Base-by-base conservation (phyloP, 1,140 invertebrate species). In the Drosophila ercepeae region DNA sequence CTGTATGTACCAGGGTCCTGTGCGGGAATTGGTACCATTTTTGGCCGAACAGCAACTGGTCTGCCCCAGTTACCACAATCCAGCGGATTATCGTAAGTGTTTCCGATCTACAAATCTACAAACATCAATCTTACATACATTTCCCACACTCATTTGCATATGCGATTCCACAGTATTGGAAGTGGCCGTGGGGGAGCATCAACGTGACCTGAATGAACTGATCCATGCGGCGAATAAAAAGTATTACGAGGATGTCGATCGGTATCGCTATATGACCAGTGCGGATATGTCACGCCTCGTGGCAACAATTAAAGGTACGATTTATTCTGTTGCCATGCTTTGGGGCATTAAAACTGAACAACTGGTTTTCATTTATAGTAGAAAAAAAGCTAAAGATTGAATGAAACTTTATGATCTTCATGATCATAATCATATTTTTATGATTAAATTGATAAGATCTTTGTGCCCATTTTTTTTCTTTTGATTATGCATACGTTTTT, bases 61-160 rank as follows among this genome's bases (percentile, higher is more conserved):
- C 7, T 99, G 98, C 91, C 98, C 98, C 1, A 93, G 95, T 16
- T 99, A 98, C 88, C 97, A 99, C 91, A 99, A 99, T 92, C 97
- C 98, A 3, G 97, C 98, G 16, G 98, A 99, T 92, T 99, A 97
- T 53, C 42, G 91, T 91, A 74, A 71, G 89, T 86, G 8, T 14
- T 18, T 7, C 14, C 3, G n/a, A 7, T 3, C 14, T 42, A 25
- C 23, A 8, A 8, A 8, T 2, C 8, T 7, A 9, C 14, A 29
- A 14, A 25, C 4, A 71, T 50, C 29, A 32, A 58, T 36, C 42
- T 16, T 21, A 16, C 23, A 27, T 49, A 16, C 27, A 29, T 18
- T 41, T 34, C 11, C 23, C 21, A 1, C 14, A 21, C 8, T 61
- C 18, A 53, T 59, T 44, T 18, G 6, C n/a, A 41, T 67, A 13